Percentiles rank a stretch among this genome's conserved stretches.
Evolutionary conservation across 2,113 vertebrate species (phyloP).

Genomic region (Sebastes schlegelii): DNA sequence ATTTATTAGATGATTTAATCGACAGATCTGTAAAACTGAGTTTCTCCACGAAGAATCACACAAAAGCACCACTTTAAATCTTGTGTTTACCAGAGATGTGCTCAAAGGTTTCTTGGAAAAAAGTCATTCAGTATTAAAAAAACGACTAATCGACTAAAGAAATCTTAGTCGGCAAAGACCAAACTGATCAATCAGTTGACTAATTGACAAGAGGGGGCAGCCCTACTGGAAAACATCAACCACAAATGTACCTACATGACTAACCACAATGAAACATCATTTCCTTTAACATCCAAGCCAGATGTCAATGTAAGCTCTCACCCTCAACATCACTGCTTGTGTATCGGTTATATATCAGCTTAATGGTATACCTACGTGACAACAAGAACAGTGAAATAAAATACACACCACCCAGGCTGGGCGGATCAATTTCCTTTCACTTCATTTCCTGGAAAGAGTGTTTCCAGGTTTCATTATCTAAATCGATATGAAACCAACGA

Average conservation of each 20-base stretch:
- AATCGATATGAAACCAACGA: conserved; percentile 54
- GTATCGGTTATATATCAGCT: conserved; percentile 14
- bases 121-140: too few species aligned
- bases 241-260: not conserved
- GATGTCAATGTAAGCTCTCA: not conserved
- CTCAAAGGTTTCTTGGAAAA: too few species aligned
- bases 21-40: too few species aligned
- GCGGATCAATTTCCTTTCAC: conserved; percentile 50
- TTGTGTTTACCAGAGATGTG: too few species aligned
- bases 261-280: conserved; percentile 25
- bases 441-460: conserved; percentile 54
- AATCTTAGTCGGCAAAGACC: too few species aligned
- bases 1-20: too few species aligned
- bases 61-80: too few species aligned
- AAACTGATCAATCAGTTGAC: too few species aligned
- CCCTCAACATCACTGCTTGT: not conserved
- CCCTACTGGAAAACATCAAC: not conserved
- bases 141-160: too few species aligned
- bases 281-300: not conserved
- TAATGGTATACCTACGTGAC: not conserved
- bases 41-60: too few species aligned
- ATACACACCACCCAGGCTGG: conserved; percentile 9
- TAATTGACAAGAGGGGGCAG: too few species aligned
- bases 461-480: conserved; percentile 44
- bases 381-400: conserved; percentile 31